Conservation (phyloP, 1,140 invertebrate genomes). For the Trachymyrmex cornetzi region DNA sequence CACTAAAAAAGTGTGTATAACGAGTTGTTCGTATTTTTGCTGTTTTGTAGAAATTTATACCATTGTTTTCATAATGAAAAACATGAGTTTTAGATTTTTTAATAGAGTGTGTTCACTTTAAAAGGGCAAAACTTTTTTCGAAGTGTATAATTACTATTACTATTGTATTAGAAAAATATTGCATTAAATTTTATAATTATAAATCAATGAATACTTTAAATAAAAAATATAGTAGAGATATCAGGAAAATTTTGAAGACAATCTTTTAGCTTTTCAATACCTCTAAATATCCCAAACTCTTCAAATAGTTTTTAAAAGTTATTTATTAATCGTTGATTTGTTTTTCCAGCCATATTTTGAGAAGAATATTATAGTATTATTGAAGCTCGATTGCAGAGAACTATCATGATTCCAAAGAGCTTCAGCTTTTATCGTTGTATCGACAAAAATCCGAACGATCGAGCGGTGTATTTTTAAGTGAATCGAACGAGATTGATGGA, state of each 20-base stretch:
- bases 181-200: no score
- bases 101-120: no score
- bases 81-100: no score
- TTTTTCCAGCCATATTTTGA: not conserved
- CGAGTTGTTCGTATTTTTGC: no score
- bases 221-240: not conserved
- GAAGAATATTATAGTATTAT: not conserved
- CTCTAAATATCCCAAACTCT: not conserved
- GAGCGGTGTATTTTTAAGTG: constrained; percentile 41
- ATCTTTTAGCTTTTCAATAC: not conserved
- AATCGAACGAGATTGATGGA: constrained; percentile 67
- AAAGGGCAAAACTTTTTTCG: no score
- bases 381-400: not conserved
- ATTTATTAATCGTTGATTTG: not conserved
- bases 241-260: not conserved
- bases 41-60: no score
- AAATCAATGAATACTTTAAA: not conserved
- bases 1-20: no score
- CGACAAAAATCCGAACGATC: constrained; percentile 3
- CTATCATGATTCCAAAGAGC: not conserved
- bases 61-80: no score
- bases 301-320: not conserved
- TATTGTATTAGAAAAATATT: no score
- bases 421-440: not conserved
- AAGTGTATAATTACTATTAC: no score